Evolutionary conservation across 2,888 invertebrate species (phyloP), one percentile per base, ranked within the genome.

Genomic region (Drosophila pegasa): DNA sequence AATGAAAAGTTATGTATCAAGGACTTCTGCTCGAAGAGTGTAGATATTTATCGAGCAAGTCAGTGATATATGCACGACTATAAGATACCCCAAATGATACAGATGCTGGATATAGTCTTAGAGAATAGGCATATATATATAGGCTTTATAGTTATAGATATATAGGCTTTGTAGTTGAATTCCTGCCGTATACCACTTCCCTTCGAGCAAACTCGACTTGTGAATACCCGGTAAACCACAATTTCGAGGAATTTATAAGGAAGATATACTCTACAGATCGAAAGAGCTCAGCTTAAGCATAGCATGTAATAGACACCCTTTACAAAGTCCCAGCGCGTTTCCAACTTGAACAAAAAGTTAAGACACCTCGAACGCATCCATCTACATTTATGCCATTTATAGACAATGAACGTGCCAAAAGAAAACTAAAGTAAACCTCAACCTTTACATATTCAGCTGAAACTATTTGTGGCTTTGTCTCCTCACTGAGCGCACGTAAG

Each of bases 391-490:
- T 12, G 6, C 45, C 12, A 6, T 27, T 16, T n/a, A 10, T 4
- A n/a, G n/a, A 8, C 8, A 31, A 14, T 47, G 14, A 31, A 22
- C 50, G 33, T 50, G 33, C 20, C 10, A 10, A 25, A n/a, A 12
- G 14, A 14, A 18, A 20, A 18, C 8, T 8, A 2, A 48, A n/a
- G 6, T 45, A 3, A 14, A 31, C 10, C 12, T 45, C 7, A 14
- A 31, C 10, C 33, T 50, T 16, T 50, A 1, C 50, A 50, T 22
- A 35, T 50, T 35, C 6, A n/a, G 10, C 22, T 16, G 33, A 25
- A 35, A 25, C 25, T 50, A 35, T 33, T 35, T 37, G 16, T 8
- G 40, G 31, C 31, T 54, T 29, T 54, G 54, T 54, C 27, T 54
- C 16, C 10, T 6, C 10, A 22, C n/a, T 43, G 12, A n/a, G 18